Evolutionary conservation across 2,888 invertebrate species (phyloP), one percentile per base, ranked within the genome.

Genomic region (Dermolepida albohirtum): DNA sequence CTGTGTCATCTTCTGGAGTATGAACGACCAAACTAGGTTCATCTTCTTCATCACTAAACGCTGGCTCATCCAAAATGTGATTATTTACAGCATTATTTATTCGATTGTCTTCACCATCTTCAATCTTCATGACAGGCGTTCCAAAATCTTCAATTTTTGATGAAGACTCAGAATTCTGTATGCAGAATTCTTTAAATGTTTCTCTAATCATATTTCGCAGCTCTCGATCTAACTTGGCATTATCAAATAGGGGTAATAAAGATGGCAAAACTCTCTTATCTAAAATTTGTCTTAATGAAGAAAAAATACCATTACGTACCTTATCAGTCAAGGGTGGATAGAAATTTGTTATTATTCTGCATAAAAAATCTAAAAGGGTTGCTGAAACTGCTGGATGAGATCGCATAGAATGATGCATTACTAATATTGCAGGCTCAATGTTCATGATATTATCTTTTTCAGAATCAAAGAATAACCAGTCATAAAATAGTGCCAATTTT

Each of bases 361-460:
- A 96, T 72, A 96, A 87, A 85, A 96, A 98, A 83, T 96, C 96
- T 75, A 96, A 83, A 71, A 96, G 86, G 14, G 95, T 95, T 67
- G 94, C 95, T 70, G 96, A 95, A 72, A 96, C 94, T 14, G 92
- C 92, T 52, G 95, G 94, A 85, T 96, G 96, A 68, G 94, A 93
- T 78, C 94, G 87, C 90, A 96, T 92, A 51, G 95, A 96, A 85
- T 96, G 93, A 82, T 93, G 93, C 95, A 96, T 96, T 22, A 96
- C 95, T 73, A 96, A 87, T 76, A 96, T 95, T 10, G 95, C 96
- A 17, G 96, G 96, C 84, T 96, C 96, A 75, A 96, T 96, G 83
- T 96, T 96, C 96, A 96, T 96, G 72, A 96, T 96, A 81, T 95
- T 96, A 83, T 96, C 96, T 80, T 92, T 93, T 74, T 93, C 93